Percentiles rank a stretch among this genome's conserved stretches.
Conservation (phyloP, 2,888 invertebrate genomes). For the Drosophila siamana region DNA sequence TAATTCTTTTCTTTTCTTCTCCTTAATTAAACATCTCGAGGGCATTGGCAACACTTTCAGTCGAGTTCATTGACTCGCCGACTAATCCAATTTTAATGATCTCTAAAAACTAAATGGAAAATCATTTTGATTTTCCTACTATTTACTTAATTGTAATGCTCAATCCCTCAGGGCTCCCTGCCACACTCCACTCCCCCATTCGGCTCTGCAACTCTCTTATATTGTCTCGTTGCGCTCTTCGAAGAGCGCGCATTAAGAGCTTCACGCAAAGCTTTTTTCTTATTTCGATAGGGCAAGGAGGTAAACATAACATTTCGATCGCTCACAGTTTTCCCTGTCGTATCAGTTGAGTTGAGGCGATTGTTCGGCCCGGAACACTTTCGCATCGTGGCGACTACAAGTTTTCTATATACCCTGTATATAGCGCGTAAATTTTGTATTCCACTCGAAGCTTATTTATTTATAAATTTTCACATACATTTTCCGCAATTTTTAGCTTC, state of each 20-base stretch:
- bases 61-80: conserved; percentile 18
- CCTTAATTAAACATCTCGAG: conserved; percentile 6
- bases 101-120: conserved; percentile 45
- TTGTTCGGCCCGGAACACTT: conserved; percentile 50
- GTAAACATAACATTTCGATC: conserved; percentile 10
- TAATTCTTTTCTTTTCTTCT: conserved; percentile 32
- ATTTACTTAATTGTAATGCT: conserved; percentile 60
- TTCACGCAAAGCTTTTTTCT: conserved; percentile 59
- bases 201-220: conserved; percentile 51
- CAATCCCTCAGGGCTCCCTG: not conserved
- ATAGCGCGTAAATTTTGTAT: conserved; percentile 51
- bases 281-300: conserved; percentile 2
- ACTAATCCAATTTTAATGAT: conserved; percentile 26
- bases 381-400: conserved; percentile 32
- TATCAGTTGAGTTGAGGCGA: conserved; percentile 64
- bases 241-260: conserved; percentile 36
- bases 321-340: conserved; percentile 59
- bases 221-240: conserved; percentile 32
- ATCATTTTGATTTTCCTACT: conserved; percentile 51
- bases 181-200: not conserved
- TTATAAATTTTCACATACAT: conserved; percentile 53
- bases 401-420: conserved; percentile 20
- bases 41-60: conserved; percentile 15
- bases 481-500: conserved; percentile 36
- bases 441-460: conserved; percentile 55